Base-by-base conservation (phyloP, 1,140 invertebrate species). In the Drosophila rufa region DNA sequence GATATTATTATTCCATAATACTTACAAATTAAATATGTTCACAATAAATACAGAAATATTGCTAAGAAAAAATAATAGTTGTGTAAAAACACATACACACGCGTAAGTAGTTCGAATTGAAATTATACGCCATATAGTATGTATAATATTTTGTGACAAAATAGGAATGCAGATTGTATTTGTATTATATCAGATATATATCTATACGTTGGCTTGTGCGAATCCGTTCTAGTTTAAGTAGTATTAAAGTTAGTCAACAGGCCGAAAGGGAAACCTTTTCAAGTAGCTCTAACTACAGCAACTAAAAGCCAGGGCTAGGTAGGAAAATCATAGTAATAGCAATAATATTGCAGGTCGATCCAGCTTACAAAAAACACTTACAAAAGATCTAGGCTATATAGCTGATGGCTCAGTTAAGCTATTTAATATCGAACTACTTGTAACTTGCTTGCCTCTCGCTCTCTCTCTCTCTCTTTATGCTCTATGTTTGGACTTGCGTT, bases 401-500 rank as follows among this genome's bases (percentile, higher is more conserved):
- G 74, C 80, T 57, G 48, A 55, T 53, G 51, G 50, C 51, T 65
- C 46, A 67, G 53, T 68, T 87, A 76, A 64, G 79, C 75, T 78
- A 81, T 81, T 71, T 60, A 74, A 60, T 43, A 40, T 17, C n/a
- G n/a, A 43, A 48, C 53, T 71, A 51, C 68, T 70, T 69, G 53
- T 57, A 58, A 53, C 45, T 48, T 15, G 45, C 42, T 74, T 75
- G 45, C 45, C 38, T 67, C 15, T 69, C n/a, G 12, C 27, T 27
- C 15, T 69, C 15, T 69, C n/a, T 15, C 15, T 69, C n/a, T 15
- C 30, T 56, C 33, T 46, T 45, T 60, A 78, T 61, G 73, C 78
- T 59, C 75, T 85, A 89, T 64, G 73, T 84, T 87, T 87, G 80
- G 85, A 87, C 85, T 84, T 87, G 65, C 58, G 50, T 75, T 38